Base-by-base conservation (phyloP, 2,113 vertebrate species). In the Pseudopipra pipra region DNA sequence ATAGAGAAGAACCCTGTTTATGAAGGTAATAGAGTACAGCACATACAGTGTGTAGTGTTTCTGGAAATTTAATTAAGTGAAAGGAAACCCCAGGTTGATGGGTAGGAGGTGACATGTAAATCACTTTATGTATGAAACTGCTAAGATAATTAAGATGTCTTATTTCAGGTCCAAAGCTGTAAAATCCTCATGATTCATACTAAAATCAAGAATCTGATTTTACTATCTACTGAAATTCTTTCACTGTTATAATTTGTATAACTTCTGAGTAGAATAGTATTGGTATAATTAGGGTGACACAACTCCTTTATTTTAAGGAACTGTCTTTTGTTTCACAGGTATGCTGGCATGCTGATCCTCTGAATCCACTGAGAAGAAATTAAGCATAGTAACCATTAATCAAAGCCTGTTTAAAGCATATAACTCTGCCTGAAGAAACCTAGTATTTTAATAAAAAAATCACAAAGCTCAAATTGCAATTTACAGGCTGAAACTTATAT, bases 171-270 rank as follows among this genome's bases (percentile, higher is more conserved):
- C 43, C 47, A 89, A 91, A 91, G 54, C 27, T 77, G 22, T 35
- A 81, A 87, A 87, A 83, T 85, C 63, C 10, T 78, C 37, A 56
- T 6, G 21, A 63, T 19, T 75, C 8, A 4, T 11, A 31, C 25
- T 79, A 56, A 91, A 92, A 87, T 82, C 73, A 88, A 49, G 19
- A 85, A 80, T 88, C 25, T 73, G 31, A 63, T 89, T 91, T 87
- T 70, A 71, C 19, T 74, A 58, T 44, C 16, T 67, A 37, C 19
- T 58, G 39, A 72, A 73, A 87, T 74, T 52, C 21, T 47, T 81
- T 43, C 43, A 17, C 35, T 78, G 35, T 62, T 73, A 27, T 18
- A 56, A 79, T 49, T 70, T 39, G 8, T 56, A 7, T 56, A 80
- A 73, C 2, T 89, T 91, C 11, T 66, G 31, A 83, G 46, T 49